These are phyloP conservation scores for Rhingia campestris DNA, from an alignment of 2,888 invertebrate genomes.

Conservation along the genomic window DNA sequence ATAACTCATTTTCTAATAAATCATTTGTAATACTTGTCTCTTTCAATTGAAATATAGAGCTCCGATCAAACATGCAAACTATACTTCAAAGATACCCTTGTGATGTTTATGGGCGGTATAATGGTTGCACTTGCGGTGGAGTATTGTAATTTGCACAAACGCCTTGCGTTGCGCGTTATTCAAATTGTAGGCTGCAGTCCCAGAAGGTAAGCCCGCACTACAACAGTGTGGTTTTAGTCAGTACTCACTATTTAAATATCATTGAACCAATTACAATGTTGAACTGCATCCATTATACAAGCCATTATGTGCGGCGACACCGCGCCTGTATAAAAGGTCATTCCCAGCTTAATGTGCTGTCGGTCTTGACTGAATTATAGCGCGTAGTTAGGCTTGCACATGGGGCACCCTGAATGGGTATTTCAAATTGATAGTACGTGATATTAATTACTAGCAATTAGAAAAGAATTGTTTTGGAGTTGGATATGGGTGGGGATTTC, in stretches of 20 bases:
- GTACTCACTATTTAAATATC: conserved; percentile 13
- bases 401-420: conserved; percentile 18
- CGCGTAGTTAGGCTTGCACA: conserved; percentile 7
- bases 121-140: conserved; percentile 96
- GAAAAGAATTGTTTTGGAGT: conserved; percentile 32
- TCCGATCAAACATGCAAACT: conserved; percentile 87
- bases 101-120: conserved; percentile 95
- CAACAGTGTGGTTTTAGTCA: conserved; percentile 17
- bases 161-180: conserved; percentile 93
- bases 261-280: conserved; percentile 39
- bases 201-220: conserved; percentile 84
- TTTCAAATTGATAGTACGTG: conserved; percentile 54
- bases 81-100: conserved; percentile 91
- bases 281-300: conserved; percentile 18
- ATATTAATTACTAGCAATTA: conserved; percentile 60
- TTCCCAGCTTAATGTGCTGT: conserved; percentile 6
- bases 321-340: conserved; percentile 6
- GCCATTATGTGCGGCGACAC: not conserved
- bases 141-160: conserved; percentile 93
- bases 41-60: conserved; percentile 75
- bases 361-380: conserved; percentile 4
- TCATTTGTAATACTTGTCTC: conserved; percentile 20
- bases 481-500: conserved; percentile 4
- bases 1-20: no score
- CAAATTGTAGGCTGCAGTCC: conserved; percentile 90